Base-by-base conservation (phyloP, 2,797 vertebrate species). In the Craterocephalus amniculus region DNA sequence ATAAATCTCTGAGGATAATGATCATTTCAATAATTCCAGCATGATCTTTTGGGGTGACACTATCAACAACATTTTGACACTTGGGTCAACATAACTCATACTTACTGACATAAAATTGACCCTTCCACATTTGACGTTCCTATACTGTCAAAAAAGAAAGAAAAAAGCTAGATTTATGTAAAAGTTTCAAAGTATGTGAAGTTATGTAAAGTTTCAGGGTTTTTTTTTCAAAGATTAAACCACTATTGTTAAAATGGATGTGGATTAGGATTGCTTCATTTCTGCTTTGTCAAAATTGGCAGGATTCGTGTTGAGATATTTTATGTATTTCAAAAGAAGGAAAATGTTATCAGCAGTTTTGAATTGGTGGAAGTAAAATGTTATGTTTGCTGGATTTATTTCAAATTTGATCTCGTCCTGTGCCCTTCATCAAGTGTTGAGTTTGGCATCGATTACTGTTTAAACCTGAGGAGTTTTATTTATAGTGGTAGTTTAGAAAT, bases 1-100 rank as follows among this genome's bases (percentile, higher is more conserved):
- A 9, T 49, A 57, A 24, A 16, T 71, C 35, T 20, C 29, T 38
- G 16, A 29, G 31, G 38, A 63, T 58, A 1, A 61, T 70, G 20
- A 74, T 26, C 26, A 58, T 29, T 58, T 78, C 38, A 31, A 60
- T 59, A 20, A 78, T 83, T 85, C 83, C 90, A 88, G 92, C 90
- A 91, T 93, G 90, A 88, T 92, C 89, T 93, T 20, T 12, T 26
- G 51, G 10, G 8, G 4, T n/a, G 14, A 24, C 2, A 61, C 26
- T 60, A 61, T 31, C 3, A 63, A 66, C 70, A 20, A 54, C 61
- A 49, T 55, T 60, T 26, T 52, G 49, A 43, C 13, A 54, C 9
- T 16, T 32, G 18, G 29, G 29, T 55, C 14, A 29, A 20, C 14
- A 29, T 24, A 55, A 13, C 6, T 26, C n/a, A 49, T 22, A 49